Evolutionary conservation across 2,888 invertebrate species (phyloP).

Genomic region (Helobdella robusta): DNA sequence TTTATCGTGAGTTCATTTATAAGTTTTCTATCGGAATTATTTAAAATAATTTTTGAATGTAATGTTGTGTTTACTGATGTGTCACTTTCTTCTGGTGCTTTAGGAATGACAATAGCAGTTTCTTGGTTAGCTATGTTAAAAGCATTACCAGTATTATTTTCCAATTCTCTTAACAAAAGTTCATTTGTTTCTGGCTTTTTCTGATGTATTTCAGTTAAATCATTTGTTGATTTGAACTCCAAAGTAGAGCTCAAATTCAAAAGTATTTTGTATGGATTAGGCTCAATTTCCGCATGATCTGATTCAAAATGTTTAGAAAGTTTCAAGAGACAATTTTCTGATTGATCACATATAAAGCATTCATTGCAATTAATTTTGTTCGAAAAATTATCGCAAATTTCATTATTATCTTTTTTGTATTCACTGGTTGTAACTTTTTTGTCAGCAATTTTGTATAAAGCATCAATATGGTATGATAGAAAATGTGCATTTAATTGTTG

Average conservation of each 20-base stretch:
- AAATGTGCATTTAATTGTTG: too few relatives aligned
- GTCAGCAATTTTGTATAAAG: too few relatives aligned
- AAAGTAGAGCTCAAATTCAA: neutral
- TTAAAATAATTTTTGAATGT: too few relatives aligned
- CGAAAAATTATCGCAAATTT: too few relatives aligned
- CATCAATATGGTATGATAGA: too few relatives aligned
- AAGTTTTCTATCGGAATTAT: neutral
- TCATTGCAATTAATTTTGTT: too few relatives aligned
- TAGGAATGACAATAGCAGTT: conserved; percentile 34
- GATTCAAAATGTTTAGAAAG: conserved; percentile 48
- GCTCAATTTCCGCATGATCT: conserved; percentile 41
- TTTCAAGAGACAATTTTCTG: conserved; percentile 49
- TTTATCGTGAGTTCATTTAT: neutral
- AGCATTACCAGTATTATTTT: neutral
- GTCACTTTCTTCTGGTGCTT: conserved; percentile 32
- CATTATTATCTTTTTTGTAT: too few relatives aligned
- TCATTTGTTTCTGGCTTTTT: neutral
- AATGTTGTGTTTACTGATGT: neutral
- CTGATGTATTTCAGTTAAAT: too few relatives aligned
- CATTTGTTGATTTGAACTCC: neutral
- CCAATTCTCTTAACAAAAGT: neutral
- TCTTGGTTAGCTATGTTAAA: conserved; percentile 25
- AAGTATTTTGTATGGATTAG: conserved; percentile 44
- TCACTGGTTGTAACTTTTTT: too few relatives aligned
- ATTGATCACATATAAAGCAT: conserved; percentile 39